Evolutionary conservation across 1,140 invertebrate genomes (phyloP).

Genomic region (Wiebesia pumilae): DNA sequence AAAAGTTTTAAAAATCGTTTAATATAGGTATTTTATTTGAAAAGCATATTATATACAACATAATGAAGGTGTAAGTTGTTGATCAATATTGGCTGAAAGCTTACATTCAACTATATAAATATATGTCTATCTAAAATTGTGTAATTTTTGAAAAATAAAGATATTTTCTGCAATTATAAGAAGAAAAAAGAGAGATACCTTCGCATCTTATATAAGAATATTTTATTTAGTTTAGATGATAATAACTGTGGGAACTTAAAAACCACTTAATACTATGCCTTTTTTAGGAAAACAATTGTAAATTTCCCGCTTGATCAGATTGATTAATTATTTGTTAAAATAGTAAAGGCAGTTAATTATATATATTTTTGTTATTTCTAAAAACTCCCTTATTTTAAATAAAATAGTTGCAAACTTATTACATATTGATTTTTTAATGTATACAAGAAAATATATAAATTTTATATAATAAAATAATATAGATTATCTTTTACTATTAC

Average conservation of each 20-base stretch:
- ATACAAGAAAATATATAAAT: too few relatives aligned
- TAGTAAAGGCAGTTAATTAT: neutral
- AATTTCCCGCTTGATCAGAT: constrained; percentile 19
- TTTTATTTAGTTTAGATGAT: too few relatives aligned
- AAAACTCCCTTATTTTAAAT: neutral
- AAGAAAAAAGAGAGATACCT: too few relatives aligned
- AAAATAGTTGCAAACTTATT: too few relatives aligned
- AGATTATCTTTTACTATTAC: too few relatives aligned
- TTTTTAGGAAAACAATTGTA: constrained; percentile 20
- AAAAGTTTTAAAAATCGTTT: neutral
- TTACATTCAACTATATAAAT: constrained; percentile 7
- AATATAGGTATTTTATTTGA: neutral
- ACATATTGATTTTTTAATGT: too few relatives aligned
- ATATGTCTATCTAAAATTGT: constrained; percentile 13
- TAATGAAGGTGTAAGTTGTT: neutral
- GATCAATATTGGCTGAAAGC: neutral
- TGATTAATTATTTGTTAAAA: constrained; percentile 4
- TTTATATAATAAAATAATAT: too few relatives aligned
- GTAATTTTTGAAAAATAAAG: neutral
- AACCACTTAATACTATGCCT: neutral
- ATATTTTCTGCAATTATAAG: constrained; percentile 47
- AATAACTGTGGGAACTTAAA: too few relatives aligned
- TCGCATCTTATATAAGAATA: neutral
- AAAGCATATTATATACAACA: neutral
- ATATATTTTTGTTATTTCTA: neutral